Evolutionary conservation across 2,888 invertebrate species (phyloP).

Genomic region (Arrhopalites spinosus): DNA sequence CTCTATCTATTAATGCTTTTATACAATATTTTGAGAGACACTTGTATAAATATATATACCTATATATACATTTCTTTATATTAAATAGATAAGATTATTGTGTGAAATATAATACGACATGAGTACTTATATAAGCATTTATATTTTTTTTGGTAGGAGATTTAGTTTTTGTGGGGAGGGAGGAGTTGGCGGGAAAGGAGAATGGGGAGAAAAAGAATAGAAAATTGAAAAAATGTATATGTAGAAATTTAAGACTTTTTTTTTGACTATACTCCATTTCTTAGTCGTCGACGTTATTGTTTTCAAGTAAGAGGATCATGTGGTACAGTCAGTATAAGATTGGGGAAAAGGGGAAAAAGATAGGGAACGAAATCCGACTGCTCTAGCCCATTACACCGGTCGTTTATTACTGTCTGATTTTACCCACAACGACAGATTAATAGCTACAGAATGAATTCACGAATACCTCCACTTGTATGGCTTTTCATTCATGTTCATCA

Average conservation of each 20-base stretch:
- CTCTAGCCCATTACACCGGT: constrained; percentile 13
- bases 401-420: constrained; percentile 34
- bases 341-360: neutral
- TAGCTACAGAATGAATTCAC: constrained; percentile 1
- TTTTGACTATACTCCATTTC: neutral
- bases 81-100: no score
- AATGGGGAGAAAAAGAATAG: neutral
- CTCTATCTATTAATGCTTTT: neutral
- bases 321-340: neutral
- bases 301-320: no score
- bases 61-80: no score
- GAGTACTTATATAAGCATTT: neutral
- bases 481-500: neutral
- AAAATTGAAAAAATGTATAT: neutral
- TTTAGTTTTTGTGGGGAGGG: neutral
- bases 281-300: neutral
- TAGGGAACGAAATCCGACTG: neutral
- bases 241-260: neutral
- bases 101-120: neutral
- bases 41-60: no score
- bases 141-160: neutral
- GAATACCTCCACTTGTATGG: neutral
- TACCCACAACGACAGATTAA: constrained; percentile 32
- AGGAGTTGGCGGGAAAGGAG: neutral
- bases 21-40: no score